phyloP scores from a whole-genome alignment of 1,140 invertebrate genomes.

The Metopolophium dirhodum region DNA sequence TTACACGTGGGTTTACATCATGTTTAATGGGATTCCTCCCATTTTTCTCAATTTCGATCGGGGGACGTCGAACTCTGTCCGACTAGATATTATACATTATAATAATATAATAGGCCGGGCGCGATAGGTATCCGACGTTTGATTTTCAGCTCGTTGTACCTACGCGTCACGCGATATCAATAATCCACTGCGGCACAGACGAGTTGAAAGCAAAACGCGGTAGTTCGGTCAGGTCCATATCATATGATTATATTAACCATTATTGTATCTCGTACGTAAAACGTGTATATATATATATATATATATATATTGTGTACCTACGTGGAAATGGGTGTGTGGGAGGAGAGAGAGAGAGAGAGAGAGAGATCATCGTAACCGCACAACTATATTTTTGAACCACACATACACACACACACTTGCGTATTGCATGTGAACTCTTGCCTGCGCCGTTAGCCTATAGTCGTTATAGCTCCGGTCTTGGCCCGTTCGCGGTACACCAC shows the following conservation, averaged over 20 bases:
- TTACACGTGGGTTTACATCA: not conserved
- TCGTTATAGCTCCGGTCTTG: not conserved
- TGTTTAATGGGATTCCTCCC: not conserved
- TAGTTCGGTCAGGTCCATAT: not conserved
- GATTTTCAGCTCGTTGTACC: not conserved
- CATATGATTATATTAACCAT: not conserved
- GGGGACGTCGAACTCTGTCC: not conserved
- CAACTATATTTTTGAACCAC: slow-evolving; percentile 6
- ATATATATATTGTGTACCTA: not conserved
- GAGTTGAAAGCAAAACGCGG: slow-evolving; percentile 36
- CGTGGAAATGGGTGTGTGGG: not conserved
- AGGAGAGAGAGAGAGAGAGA: not conserved
- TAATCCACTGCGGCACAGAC: not conserved
- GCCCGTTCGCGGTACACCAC: not conserved
- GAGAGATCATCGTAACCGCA: not conserved
- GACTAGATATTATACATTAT: not conserved
- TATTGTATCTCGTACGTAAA: not conserved
- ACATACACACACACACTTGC: not conserved
- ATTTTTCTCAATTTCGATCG: not conserved
- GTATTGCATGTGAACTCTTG: not conserved
- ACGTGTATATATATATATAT: not conserved
- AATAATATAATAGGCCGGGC: not conserved
- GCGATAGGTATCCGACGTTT: not conserved
- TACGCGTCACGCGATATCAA: not conserved
- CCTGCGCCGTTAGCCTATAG: not conserved